Conservation (phyloP, 2,888 invertebrate genomes). For the Machimus rusticus region DNA sequence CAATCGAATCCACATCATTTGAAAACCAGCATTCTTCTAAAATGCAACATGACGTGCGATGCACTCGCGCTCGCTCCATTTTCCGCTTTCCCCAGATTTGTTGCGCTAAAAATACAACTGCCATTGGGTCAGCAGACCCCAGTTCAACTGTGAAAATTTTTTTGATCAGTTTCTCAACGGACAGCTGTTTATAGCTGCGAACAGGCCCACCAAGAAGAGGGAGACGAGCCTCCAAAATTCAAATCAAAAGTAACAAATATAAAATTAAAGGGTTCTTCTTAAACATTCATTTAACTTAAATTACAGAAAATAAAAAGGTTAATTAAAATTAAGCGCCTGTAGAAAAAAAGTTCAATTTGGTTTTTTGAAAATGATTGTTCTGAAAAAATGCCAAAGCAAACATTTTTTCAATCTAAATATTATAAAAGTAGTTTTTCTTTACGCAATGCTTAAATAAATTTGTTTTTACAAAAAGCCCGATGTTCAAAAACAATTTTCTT, state of each 20-base stretch:
- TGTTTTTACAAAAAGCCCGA: too few relatives aligned
- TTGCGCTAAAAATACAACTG: neutral
- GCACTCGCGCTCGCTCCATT: neutral
- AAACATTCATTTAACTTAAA: too few relatives aligned
- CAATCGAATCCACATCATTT: neutral
- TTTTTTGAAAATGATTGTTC: too few relatives aligned
- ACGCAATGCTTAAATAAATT: too few relatives aligned
- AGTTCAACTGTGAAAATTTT: neutral
- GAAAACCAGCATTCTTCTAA: neutral
- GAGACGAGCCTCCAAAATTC: neutral
- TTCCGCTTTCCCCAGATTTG: neutral
- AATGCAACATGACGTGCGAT: neutral
- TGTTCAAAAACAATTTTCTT: too few relatives aligned
- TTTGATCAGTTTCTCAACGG: neutral
- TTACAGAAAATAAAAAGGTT: too few relatives aligned
- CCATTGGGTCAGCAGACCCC: neutral
- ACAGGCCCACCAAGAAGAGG: neutral
- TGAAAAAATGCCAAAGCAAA: too few relatives aligned
- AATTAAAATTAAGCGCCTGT: too few relatives aligned
- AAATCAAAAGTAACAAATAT: neutral
- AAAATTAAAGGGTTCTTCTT: too few relatives aligned
- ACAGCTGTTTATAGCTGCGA: neutral
- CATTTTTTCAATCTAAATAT: too few relatives aligned
- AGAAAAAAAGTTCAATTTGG: too few relatives aligned
- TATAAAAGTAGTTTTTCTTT: too few relatives aligned